A percentile compares a stretch with the other conserved stretches of the same genome.
These are phyloP conservation scores for Psammodynastes pulverulentus DNA, from an alignment of 2,113 vertebrate species.

Conservation along the genomic window DNA sequence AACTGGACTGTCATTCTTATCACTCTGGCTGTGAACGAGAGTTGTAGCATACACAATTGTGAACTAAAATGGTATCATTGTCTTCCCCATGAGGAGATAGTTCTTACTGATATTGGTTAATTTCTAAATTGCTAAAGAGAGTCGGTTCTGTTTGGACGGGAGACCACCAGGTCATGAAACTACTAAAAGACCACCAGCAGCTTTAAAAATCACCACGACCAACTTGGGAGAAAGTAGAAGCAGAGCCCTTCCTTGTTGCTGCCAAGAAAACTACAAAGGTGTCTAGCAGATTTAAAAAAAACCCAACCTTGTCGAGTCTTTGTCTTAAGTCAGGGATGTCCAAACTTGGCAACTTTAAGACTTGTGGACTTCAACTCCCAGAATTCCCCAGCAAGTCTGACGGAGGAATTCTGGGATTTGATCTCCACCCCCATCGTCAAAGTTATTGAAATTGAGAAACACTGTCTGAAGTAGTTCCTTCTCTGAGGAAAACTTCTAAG, in stretches of 20 bases:
- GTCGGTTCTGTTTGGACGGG: not conserved
- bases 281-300: not conserved
- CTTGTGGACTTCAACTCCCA: not conserved
- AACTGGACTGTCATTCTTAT: not conserved
- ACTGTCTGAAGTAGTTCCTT: not conserved
- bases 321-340: not conserved
- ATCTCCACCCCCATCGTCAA: too few relatives aligned
- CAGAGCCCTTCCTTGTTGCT: not conserved
- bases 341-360: too few relatives aligned
- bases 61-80: not conserved
- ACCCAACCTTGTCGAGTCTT: not conserved
- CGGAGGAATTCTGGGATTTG: too few relatives aligned
- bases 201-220: not conserved
- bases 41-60: not conserved
- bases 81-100: not conserved
- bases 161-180: not conserved
- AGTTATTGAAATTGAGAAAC: too few relatives aligned
- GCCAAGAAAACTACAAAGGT: not conserved
- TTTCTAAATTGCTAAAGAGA: not conserved
- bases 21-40: not conserved
- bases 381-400: not conserved
- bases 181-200: not conserved
- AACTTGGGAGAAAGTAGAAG: not conserved
- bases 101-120: not conserved
- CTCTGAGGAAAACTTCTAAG: not conserved